Conservation (phyloP, 2,888 invertebrate species). For the Troides helena region DNA sequence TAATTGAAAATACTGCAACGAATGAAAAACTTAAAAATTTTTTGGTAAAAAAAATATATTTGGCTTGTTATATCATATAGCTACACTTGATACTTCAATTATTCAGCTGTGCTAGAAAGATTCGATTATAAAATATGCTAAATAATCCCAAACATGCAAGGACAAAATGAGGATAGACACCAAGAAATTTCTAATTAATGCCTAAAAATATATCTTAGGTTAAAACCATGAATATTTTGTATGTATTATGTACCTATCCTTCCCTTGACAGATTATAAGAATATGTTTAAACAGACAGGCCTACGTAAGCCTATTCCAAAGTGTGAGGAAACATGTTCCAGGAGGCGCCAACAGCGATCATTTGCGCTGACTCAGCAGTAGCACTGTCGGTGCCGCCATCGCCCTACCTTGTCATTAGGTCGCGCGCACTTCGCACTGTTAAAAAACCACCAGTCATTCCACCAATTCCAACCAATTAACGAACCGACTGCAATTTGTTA, state of each 20-base stretch:
- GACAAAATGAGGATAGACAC: too few relatives aligned
- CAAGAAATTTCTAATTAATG: too few relatives aligned
- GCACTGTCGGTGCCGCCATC: constrained; percentile 59
- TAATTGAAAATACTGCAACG: too few relatives aligned
- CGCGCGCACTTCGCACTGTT: constrained; percentile 71
- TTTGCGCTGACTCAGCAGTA: constrained; percentile 72
- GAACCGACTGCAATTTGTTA: constrained; percentile 64
- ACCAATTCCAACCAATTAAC: constrained; percentile 69
- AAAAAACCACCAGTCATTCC: constrained; percentile 65
- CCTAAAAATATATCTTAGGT: too few relatives aligned
- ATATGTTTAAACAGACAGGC: constrained; percentile 23
- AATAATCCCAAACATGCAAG: too few relatives aligned
- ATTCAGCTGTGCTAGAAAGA: too few relatives aligned
- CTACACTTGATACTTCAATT: too few relatives aligned
- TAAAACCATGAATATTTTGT: background rate
- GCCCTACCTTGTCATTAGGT: constrained; percentile 66
- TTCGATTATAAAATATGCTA: too few relatives aligned
- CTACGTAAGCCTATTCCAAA: constrained; percentile 31
- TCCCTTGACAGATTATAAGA: background rate
- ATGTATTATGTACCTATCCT: background rate
- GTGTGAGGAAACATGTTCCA: constrained; percentile 45
- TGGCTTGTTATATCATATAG: too few relatives aligned
- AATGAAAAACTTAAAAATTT: too few relatives aligned
- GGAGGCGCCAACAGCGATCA: constrained; percentile 66
- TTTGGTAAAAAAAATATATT: too few relatives aligned